A percentile compares a stretch with the other conserved stretches of the same genome.
phyloP scores from a whole-genome alignment of 2,113 vertebrate species.

The Theropithecus gelada region DNA sequence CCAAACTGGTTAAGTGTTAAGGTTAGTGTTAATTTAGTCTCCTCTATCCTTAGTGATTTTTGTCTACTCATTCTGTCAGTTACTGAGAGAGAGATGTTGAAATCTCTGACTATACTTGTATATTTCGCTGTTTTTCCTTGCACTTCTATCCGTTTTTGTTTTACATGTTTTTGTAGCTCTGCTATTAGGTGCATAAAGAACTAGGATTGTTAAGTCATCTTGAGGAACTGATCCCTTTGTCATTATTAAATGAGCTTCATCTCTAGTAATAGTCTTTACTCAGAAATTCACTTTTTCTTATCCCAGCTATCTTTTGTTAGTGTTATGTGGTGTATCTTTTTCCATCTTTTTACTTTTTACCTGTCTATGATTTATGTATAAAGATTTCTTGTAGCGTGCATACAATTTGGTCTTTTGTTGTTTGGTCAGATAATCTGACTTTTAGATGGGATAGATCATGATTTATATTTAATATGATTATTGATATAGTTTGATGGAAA shows the following conservation, averaged over 20 bases:
- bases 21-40: background rate
- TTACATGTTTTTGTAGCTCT: background rate
- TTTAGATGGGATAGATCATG: background rate
- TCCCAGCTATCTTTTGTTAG: background rate
- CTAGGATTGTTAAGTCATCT: background rate
- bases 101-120: background rate
- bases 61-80: background rate
- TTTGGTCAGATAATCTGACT: background rate
- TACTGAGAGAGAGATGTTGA: background rate
- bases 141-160: background rate
- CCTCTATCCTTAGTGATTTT: background rate
- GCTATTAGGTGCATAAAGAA: background rate
- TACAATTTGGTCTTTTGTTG: background rate
- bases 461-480: background rate
- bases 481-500: background rate
- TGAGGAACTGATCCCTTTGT: background rate
- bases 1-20: background rate
- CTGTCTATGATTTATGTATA: background rate
- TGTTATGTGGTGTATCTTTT: background rate
- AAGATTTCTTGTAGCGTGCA: background rate
- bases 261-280: background rate
- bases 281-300: background rate
- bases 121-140: background rate
- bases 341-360: background rate
- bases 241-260: slow-evolving; percentile 4